Evolutionary conservation across 2,888 invertebrate genomes (phyloP).

Genomic region (Cheilosia grossa): DNA sequence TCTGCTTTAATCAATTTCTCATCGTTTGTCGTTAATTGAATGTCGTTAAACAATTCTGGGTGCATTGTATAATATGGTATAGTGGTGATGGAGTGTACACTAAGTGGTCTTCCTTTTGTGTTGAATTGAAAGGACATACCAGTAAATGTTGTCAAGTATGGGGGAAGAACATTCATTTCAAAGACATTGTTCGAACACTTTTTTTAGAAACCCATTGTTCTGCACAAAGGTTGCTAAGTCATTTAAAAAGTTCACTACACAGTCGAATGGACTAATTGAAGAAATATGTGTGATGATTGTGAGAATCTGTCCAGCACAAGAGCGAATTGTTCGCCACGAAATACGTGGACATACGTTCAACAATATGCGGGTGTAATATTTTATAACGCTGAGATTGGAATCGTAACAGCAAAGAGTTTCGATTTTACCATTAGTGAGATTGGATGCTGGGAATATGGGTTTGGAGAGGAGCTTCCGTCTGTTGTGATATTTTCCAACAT

Average conservation of each 20-base stretch:
- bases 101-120: conserved; percentile 66
- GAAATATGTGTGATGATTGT: not conserved
- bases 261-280: not conserved
- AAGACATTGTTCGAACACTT: conserved; percentile 1
- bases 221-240: not conserved
- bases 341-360: too few species aligned
- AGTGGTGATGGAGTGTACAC: conserved; percentile 44
- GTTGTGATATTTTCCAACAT: too few species aligned
- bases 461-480: too few species aligned
- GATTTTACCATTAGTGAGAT: too few species aligned
- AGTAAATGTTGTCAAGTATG: not conserved
- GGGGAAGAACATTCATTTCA: not conserved
- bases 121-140: not conserved
- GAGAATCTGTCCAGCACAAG: not conserved
- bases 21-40: conserved; percentile 75
- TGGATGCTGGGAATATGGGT: too few species aligned
- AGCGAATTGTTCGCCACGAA: not conserved
- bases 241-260: not conserved
- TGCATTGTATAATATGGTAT: not conserved
- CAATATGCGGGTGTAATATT: too few species aligned
- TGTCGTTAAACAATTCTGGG: conserved; percentile 64
- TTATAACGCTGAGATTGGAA: too few species aligned
- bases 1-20: conserved; percentile 72
- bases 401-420: too few species aligned
- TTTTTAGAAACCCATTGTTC: not conserved